phyloP scores from a whole-genome alignment of 2,888 invertebrate genomes.

The Tenthredo scrophulariae region DNA sequence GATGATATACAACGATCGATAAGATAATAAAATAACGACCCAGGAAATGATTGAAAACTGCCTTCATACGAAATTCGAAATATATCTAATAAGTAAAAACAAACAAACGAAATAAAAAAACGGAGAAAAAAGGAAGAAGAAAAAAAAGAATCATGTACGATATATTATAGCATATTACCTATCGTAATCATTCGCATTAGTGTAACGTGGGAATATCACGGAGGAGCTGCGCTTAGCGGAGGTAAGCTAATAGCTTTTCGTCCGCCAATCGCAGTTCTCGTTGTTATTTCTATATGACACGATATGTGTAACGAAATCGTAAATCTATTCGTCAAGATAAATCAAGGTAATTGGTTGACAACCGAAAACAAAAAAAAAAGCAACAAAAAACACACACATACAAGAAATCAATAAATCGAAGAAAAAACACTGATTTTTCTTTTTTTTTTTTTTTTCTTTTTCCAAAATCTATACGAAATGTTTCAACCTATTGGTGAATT shows the following conservation, averaged over 20 bases:
- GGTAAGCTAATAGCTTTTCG: conserved; percentile 3
- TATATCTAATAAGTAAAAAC: not conserved
- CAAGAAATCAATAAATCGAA: not conserved
- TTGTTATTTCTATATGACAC: not conserved
- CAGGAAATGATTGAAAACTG: conserved; percentile 6
- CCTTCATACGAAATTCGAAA: conserved; percentile 2
- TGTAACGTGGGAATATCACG: not conserved
- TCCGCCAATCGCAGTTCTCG: conserved; percentile 23
- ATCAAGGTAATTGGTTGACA: not conserved
- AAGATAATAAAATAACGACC: conserved; percentile 18
- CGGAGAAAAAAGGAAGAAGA: conserved; percentile 49
- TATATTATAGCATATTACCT: not conserved
- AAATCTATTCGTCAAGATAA: not conserved
- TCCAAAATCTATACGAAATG: not conserved
- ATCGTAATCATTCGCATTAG: not conserved
- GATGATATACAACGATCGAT: conserved; percentile 40
- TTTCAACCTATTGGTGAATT: not conserved
- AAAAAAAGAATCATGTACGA: conserved; percentile 7
- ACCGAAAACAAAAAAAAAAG: not conserved
- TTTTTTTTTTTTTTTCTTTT: not conserved
- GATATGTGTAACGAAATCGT: not conserved
- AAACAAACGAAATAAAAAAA: not conserved
- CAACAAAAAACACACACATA: too few species aligned
- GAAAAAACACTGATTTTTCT: not conserved
- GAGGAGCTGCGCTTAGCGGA: conserved; percentile 19